These are phyloP conservation scores for Fissipunctia ypsillon DNA, from an alignment of 2,888 invertebrate species.

Conservation along the genomic window DNA sequence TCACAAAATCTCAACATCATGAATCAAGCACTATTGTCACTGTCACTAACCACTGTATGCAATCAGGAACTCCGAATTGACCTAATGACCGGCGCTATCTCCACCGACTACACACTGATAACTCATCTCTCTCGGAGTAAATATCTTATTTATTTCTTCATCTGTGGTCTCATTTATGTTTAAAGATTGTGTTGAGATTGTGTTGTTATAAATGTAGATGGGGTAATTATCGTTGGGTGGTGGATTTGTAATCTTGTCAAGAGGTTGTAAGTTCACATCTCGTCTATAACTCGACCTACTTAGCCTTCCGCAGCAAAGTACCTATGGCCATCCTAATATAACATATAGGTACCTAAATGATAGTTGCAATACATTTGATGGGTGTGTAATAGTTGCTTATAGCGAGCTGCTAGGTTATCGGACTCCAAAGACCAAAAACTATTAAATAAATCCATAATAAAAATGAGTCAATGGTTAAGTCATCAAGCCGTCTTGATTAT, in stretches of 20 bases:
- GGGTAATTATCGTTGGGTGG: background rate
- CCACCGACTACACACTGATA: slow-evolving; percentile 19
- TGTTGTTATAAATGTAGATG: background rate
- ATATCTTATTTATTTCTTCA: slow-evolving; percentile 31
- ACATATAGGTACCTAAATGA: too few relatives aligned
- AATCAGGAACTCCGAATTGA: slow-evolving; percentile 40
- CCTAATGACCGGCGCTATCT: slow-evolving; percentile 26
- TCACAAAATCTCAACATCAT: background rate
- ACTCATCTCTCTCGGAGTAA: slow-evolving; percentile 10
- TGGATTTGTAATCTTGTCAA: background rate
- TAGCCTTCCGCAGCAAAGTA: background rate
- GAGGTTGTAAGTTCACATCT: slow-evolving; percentile 1
- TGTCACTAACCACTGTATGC: background rate
- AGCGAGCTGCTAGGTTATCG: background rate
- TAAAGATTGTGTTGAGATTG: background rate
- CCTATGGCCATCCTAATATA: too few relatives aligned
- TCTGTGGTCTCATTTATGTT: slow-evolving; percentile 4
- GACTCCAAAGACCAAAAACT: background rate
- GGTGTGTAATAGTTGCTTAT: background rate
- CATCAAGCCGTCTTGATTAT: background rate
- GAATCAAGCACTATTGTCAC: background rate
- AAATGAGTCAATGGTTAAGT: background rate
- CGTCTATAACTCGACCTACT: background rate
- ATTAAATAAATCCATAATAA: background rate
- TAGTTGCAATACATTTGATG: too few relatives aligned